phyloP scores from a whole-genome alignment of 1,140 invertebrate species.

The Ladona fulva region DNA sequence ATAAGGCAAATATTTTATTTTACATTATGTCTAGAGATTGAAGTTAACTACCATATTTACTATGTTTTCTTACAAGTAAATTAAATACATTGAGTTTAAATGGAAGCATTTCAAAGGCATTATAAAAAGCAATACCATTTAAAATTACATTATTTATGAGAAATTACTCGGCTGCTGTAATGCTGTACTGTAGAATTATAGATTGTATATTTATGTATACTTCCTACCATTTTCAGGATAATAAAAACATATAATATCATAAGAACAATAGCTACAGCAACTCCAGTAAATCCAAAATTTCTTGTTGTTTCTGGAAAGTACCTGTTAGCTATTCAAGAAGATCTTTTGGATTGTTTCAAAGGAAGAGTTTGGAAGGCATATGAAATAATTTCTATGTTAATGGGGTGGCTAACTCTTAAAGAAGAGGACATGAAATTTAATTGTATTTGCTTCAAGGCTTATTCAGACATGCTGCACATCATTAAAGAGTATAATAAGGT shows the following conservation, averaged over 20 bases:
- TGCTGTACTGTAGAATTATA: no score
- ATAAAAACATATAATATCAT: neutral
- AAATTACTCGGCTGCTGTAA: no score
- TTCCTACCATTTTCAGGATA: neutral
- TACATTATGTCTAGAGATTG: no score
- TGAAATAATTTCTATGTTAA: slow-evolving; percentile 50
- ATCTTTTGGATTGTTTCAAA: slow-evolving; percentile 44
- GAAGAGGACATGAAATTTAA: slow-evolving; percentile 56
- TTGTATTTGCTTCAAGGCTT: neutral
- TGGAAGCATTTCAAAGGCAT: no score
- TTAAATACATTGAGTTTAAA: no score
- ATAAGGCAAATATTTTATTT: no score
- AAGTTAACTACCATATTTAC: no score
- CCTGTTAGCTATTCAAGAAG: neutral
- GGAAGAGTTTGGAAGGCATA: slow-evolving; percentile 52
- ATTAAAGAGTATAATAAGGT: neutral
- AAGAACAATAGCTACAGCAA: neutral
- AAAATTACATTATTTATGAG: no score
- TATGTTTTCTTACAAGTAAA: no score
- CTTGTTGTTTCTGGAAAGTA: slow-evolving; percentile 29
- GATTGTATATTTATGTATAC: no score
- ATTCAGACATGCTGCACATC: neutral
- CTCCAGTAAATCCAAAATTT: neutral
- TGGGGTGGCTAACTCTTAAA: slow-evolving; percentile 56
- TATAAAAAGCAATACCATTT: no score